Percentiles rank a stretch among this genome's conserved stretches.
Evolutionary conservation across 2,113 vertebrate species (phyloP).

Genomic region (Echinops telfairi): DNA sequence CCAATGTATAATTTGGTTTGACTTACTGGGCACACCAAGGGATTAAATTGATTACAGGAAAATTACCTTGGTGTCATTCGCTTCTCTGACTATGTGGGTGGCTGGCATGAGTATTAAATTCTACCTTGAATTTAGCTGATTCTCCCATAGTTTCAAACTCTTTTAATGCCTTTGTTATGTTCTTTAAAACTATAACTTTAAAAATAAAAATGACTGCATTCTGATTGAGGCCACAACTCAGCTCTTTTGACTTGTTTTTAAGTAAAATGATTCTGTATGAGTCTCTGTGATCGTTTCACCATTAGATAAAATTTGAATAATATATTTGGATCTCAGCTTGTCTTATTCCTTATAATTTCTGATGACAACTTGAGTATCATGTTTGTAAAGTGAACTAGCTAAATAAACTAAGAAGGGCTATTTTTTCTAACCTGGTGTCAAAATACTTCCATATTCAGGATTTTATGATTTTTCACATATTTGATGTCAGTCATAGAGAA

Average conservation of each 20-base stretch:
- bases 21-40: slow-evolving; percentile 6
- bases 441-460: background rate
- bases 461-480: slow-evolving; percentile 20
- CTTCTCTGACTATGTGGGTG: background rate
- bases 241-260: background rate
- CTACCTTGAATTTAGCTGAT: slow-evolving; percentile 24
- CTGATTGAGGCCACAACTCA: background rate
- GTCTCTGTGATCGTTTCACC: background rate
- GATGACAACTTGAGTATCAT: background rate
- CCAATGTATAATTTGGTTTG: slow-evolving; percentile 60
- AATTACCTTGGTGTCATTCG: slow-evolving; percentile 47
- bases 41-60: slow-evolving; percentile 50
- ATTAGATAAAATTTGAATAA: background rate
- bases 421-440: background rate
- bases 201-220: slow-evolving; percentile 15
- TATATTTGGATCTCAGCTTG: background rate
- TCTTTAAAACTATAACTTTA: slow-evolving; percentile 35
- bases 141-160: background rate
- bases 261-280: background rate
- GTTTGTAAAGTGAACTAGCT: background rate
- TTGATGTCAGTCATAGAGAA: background rate
- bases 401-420: background rate
- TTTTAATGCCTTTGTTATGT: background rate
- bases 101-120: slow-evolving; percentile 27
- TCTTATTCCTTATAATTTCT: background rate